Base-by-base conservation (phyloP, 1,140 invertebrate species). In the Ceratina japonica region DNA sequence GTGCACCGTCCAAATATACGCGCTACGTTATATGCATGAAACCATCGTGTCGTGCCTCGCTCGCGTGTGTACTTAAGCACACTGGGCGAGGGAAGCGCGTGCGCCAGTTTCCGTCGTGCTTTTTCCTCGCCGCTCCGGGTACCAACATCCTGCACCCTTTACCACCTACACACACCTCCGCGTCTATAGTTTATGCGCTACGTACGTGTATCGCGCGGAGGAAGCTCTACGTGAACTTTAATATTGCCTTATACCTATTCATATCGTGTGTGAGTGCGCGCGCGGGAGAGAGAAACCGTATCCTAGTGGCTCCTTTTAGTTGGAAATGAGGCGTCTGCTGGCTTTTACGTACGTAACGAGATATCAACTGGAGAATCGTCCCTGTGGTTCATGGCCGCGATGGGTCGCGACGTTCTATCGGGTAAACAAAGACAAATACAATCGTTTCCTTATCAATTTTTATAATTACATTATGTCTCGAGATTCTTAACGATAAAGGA, bases 171-270 rank as follows among this genome's bases (percentile, higher is more conserved):
- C 37, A 44, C 18, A 61, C 12, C 37, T n/a, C n/a, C 37, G 54
- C 52, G 18, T 49, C 24, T 56, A 72, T 31, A 63, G 44, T 62
- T 74, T 52, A 63, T 31, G 24, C 37, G 37, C 37, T 37, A 63
- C 37, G 12, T 4, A 7, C 65, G 79, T 73, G 44, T 74, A 75
- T 84, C 59, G 64, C 20, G n/a, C 59, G 24, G 65, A 44, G 54
- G 62, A 76, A 79, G 72, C 58, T 37, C 71, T 65, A 64, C 62
- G 76, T 63, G 20, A 86, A 85, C 68, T 82, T 83, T 86, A 85
- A 86, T 86, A 86, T 85, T 86, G 59, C 74, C 78, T 86, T 83
- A 83, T 86, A 85, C 75, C 74, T 86, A 85, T 86, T 85, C 81
- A 80, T 80, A 75, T 64, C 37, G 65, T 56, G 58, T 56, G 65